Evolutionary conservation across 2,113 vertebrate genomes (phyloP), one percentile per base, ranked within the genome.

Genomic region (Acrocephalus kingi): DNA sequence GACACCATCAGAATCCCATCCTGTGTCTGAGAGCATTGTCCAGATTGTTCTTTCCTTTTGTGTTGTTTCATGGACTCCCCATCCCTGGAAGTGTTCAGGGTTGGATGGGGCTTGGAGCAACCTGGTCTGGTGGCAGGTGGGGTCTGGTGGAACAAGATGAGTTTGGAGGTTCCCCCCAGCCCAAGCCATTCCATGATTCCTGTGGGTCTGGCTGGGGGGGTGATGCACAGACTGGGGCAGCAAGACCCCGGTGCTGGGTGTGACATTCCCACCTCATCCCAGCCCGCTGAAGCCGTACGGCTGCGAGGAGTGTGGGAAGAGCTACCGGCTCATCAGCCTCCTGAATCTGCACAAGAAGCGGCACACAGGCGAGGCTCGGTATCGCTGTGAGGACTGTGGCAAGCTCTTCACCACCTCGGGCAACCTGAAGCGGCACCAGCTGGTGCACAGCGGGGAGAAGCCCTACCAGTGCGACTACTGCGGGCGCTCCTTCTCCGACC

Each of bases 371-470:
- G 99, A 99, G 95, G 99, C 99, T 0, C 98, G 98, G 17, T 99
- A 99, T 98, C 99, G 98, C 97, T 99, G 99, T 22, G 98, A 99
- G 4, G 98, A 99, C 95, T 99, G 99, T 9, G 98, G 99, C 54
- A 99, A 99, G 95, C 98, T 99, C 89, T 99, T 99, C 98, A 99
- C 99, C 94, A 99, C 99, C 13, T 99, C 99, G 0, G 99, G 99
- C 87, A 99, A 99, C 97, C 98, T 99, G 82, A 99, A 99, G 94
- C 98, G 99, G 28, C 99, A 99, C 98, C 99, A 99, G 97, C 98
- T 99, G 98, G 99, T 99, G 91, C 99, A 99, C 98, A 99, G 99
- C 2, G 99, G 99, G 0, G 99, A 99, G 98, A 99, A 99, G 93
- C 99, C 99, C 5, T 99, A 99, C 97, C 99, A 98, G 94, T 99